These are phyloP conservation scores for Alviniconcha marisindica DNA, from an alignment of 1,140 invertebrate species.

Conservation along the genomic window DNA sequence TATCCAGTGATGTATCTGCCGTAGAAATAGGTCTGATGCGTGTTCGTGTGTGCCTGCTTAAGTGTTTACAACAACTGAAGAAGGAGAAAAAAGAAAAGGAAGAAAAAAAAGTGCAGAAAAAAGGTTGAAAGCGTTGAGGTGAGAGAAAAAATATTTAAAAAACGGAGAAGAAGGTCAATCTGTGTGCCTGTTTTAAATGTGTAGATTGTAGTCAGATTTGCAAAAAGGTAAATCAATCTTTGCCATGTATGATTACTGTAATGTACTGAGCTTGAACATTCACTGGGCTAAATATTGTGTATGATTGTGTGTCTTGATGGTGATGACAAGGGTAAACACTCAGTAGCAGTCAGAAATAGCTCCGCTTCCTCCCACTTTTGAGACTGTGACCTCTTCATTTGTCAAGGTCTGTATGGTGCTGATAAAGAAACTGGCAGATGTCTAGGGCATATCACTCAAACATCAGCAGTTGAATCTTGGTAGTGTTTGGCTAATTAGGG, in stretches of 20 bases:
- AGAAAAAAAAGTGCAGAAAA: not conserved
- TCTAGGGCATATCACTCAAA: too few relatives aligned
- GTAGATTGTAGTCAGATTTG: constrained; percentile 6
- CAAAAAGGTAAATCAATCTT: not conserved
- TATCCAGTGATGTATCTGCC: not conserved
- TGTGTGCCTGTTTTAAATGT: not conserved
- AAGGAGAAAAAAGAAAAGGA: not conserved
- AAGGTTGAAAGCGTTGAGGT: not conserved
- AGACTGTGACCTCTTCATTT: too few relatives aligned
- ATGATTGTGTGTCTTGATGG: not conserved
- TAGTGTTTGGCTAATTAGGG: too few relatives aligned
- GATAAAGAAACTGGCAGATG: too few relatives aligned
- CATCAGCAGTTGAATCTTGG: too few relatives aligned
- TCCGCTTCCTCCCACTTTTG: too few relatives aligned
- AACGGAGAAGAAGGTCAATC: not conserved
- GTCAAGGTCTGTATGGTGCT: too few relatives aligned
- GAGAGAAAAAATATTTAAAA: not conserved
- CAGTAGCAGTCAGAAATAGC: too few relatives aligned
- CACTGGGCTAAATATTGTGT: not conserved
- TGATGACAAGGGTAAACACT: not conserved
- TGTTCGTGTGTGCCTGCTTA: constrained; percentile 1
- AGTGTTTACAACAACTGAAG: not conserved
- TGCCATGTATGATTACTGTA: constrained; percentile 11
- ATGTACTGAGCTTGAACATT: not conserved
- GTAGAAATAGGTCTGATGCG: not conserved